A percentile compares a stretch with the other conserved stretches of the same genome.
Conservation (phyloP, 2,888 invertebrate genomes). For the Macrosiphum euphorbiae region DNA sequence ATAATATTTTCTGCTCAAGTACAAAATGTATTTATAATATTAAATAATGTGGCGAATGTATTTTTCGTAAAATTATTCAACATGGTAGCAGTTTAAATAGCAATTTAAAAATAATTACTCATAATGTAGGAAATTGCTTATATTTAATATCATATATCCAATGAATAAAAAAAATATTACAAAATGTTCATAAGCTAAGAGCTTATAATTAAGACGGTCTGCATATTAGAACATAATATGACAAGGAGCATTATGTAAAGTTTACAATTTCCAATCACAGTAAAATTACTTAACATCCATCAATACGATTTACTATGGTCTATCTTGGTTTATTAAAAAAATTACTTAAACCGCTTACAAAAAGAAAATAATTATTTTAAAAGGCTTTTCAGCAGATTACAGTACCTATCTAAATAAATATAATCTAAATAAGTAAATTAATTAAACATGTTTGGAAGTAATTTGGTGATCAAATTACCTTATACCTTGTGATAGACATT, state of each 20-base stretch:
- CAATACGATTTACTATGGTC: not conserved
- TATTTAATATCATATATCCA: not conserved
- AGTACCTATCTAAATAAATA: no score
- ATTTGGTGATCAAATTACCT: no score
- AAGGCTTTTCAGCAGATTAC: not conserved
- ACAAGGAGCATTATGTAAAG: not conserved
- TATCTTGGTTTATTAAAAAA: not conserved
- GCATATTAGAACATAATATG: not conserved
- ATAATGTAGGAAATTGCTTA: not conserved
- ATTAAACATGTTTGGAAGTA: no score
- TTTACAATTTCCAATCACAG: not conserved
- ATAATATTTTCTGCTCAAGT: not conserved
- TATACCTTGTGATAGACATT: no score
- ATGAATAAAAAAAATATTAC: not conserved
- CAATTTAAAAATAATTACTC: not conserved
- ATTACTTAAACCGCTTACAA: not conserved
- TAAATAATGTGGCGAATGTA: not conserved
- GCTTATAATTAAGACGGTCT: not conserved
- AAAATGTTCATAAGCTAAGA: not conserved
- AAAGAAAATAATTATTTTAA: not conserved
- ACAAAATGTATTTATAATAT: not conserved
- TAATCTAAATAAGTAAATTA: no score
- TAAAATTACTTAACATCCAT: not conserved
- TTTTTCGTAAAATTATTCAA: not conserved
- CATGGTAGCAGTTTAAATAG: not conserved